Conservation (phyloP, 2,797 vertebrate genomes). For the Nannoperca australis region DNA sequence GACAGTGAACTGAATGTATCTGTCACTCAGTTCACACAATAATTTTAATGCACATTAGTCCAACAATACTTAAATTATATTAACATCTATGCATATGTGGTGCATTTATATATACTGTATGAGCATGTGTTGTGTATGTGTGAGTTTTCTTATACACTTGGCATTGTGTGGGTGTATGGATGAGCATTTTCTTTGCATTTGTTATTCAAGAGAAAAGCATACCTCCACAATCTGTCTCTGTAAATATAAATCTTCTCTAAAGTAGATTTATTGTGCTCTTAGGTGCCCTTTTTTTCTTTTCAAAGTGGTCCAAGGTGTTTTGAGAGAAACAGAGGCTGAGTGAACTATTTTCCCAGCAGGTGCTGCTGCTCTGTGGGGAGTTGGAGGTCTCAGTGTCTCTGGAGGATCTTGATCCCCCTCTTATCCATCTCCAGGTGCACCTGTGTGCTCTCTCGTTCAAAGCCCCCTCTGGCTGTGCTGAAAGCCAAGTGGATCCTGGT, state of each 20-base stretch:
- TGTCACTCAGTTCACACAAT: constrained; percentile 11
- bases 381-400: constrained; percentile 73
- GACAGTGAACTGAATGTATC: background rate
- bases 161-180: constrained; percentile 25
- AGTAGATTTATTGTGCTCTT: constrained; percentile 66
- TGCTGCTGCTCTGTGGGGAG: constrained; percentile 73
- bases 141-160: background rate
- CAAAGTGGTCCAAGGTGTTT: constrained; percentile 72
- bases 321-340: constrained; percentile 60
- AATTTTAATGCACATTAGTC: background rate
- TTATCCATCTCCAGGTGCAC: constrained; percentile 74
- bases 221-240: constrained; percentile 39
- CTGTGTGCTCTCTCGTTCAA: constrained; percentile 63
- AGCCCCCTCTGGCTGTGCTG: constrained; percentile 57
- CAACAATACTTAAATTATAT: background rate
- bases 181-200: constrained; percentile 41
- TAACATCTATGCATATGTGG: constrained; percentile 23
- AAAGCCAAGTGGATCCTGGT: constrained; percentile 68
- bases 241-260: constrained; percentile 56
- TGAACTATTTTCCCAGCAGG: constrained; percentile 72
- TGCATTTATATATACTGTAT: constrained; percentile 13
- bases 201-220: constrained; percentile 33
- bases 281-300: constrained; percentile 56
- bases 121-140: background rate
- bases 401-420: constrained; percentile 70